phyloP scores from a whole-genome alignment of 2,797 vertebrate genomes.

The Apogon talboti region DNA sequence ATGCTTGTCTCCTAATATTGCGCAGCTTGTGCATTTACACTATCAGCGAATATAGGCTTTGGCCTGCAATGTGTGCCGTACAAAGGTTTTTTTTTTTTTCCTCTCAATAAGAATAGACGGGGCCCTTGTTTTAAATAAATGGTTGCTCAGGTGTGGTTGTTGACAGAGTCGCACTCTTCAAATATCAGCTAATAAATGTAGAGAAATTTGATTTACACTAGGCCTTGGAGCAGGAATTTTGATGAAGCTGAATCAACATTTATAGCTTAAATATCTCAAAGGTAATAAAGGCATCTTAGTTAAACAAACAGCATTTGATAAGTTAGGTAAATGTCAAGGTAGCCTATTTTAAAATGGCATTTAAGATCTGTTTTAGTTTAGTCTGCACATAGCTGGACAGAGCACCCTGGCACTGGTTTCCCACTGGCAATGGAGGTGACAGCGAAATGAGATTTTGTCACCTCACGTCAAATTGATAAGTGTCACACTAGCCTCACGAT shows the following conservation, averaged over 20 bases:
- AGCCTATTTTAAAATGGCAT: slow-evolving; percentile 46
- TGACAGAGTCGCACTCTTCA: slow-evolving; percentile 60
- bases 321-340: slow-evolving; percentile 57
- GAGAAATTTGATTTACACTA: slow-evolving; percentile 52
- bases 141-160: slow-evolving; percentile 56
- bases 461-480: slow-evolving; percentile 56
- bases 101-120: slow-evolving; percentile 24
- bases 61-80: slow-evolving; percentile 33
- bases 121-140: slow-evolving; percentile 32
- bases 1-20: slow-evolving; percentile 34
- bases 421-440: slow-evolving; percentile 47
- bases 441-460: slow-evolving; percentile 61
- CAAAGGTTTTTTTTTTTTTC: slow-evolving; percentile 39
- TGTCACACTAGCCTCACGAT: slow-evolving; percentile 53
- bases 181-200: slow-evolving; percentile 66
- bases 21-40: slow-evolving; percentile 35
- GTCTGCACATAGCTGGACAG: slow-evolving; percentile 39
- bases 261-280: slow-evolving; percentile 49
- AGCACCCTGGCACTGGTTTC: slow-evolving; percentile 29
- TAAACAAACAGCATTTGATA: slow-evolving; percentile 57
- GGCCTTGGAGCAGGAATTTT: slow-evolving; percentile 35
- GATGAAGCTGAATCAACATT: slow-evolving; percentile 59
- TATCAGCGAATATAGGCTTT: slow-evolving; percentile 36
- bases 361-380: slow-evolving; percentile 42
- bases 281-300: slow-evolving; percentile 43